Percentiles rank a stretch among this genome's conserved stretches.
Evolutionary conservation across 2,113 vertebrate species (phyloP).

Genomic region (Paramisgurnus dabryanus): DNA sequence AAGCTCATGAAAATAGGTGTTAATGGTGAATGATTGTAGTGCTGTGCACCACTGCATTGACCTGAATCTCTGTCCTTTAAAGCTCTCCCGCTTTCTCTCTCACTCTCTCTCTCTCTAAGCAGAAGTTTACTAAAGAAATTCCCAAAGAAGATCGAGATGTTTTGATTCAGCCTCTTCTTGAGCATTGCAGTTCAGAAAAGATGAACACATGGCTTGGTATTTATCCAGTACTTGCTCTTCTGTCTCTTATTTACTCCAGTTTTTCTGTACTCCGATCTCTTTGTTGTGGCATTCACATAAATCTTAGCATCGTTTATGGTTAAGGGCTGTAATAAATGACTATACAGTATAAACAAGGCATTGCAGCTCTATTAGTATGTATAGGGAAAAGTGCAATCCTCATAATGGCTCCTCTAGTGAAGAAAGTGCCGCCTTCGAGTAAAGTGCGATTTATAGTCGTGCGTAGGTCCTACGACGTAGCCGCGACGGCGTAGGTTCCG

Average conservation of each 20-base stretch:
- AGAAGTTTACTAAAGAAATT: conserved; percentile 88
- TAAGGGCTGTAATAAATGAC: background rate
- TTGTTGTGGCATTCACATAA: background rate
- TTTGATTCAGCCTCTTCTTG: conserved; percentile 88
- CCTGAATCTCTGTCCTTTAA: conserved; percentile 27
- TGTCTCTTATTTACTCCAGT: background rate
- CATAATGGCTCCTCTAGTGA: background rate
- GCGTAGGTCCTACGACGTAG: no score
- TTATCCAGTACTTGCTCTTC: background rate
- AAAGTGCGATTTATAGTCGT: no score
- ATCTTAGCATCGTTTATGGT: background rate
- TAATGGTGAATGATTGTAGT: conserved; percentile 37
- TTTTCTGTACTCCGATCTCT: background rate
- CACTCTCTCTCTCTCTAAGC: conserved; percentile 6
- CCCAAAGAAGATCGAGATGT: conserved; percentile 84
- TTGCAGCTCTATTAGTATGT: no score
- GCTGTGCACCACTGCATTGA: background rate
- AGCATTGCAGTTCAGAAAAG: conserved; percentile 94
- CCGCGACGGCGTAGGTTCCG: no score
- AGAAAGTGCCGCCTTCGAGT: no score
- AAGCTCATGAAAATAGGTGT: conserved; percentile 16
- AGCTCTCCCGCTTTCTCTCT: background rate
- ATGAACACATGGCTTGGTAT: conserved; percentile 96
- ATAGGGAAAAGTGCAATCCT: no score
- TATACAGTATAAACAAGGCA: no score